phyloP scores from a whole-genome alignment of 2,113 vertebrate species.

The Deroptyus accipitrinus region DNA sequence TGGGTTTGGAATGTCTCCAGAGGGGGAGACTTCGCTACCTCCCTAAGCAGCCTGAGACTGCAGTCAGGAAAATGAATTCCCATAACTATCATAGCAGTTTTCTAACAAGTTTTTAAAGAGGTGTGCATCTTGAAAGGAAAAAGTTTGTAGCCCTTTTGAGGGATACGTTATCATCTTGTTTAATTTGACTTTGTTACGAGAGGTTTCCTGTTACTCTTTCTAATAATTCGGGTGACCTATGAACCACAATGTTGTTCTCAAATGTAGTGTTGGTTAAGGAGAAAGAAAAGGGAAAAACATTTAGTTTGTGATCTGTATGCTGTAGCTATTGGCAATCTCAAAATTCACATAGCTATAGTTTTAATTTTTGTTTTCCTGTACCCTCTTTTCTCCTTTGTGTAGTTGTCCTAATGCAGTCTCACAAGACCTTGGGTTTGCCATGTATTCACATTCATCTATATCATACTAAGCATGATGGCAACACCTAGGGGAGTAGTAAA shows the following conservation, averaged over 20 bases:
- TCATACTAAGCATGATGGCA: neutral
- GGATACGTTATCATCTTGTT: neutral
- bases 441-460: fast-evolving
- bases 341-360: neutral
- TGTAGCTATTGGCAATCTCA: neutral
- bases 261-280: neutral
- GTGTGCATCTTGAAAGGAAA: neutral
- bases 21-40: neutral
- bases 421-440: neutral
- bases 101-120: neutral
- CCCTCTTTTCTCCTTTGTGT: neutral
- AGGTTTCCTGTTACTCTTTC: neutral
- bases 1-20: neutral
- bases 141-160: neutral
- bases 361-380: neutral
- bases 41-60: neutral
- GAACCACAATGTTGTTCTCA: neutral
- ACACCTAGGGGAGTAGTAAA: neutral
- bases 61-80: neutral
- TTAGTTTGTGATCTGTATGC: neutral
- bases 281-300: neutral
- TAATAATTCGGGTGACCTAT: neutral
- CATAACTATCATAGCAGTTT: fast-evolving
- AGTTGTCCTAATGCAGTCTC: neutral
- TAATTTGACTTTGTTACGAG: neutral